These are phyloP conservation scores for Euwallacea fornicatus DNA, from an alignment of 1,140 invertebrate species.

Conservation along the genomic window DNA sequence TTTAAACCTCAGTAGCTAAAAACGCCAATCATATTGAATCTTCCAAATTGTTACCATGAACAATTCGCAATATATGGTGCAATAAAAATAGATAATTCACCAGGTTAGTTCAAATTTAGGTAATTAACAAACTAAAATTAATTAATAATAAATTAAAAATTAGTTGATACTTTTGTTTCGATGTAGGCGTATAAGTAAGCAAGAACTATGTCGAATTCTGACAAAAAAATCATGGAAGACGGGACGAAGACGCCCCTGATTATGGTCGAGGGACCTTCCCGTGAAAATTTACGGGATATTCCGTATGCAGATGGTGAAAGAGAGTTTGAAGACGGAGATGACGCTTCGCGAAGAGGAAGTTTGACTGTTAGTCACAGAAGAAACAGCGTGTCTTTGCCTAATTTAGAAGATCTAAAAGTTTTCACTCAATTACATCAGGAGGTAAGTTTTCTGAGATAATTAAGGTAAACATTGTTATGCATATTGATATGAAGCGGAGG, in stretches of 20 bases:
- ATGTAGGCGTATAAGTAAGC: no score
- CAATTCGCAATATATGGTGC: no score
- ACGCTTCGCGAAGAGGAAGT: not conserved
- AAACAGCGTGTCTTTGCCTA: conserved; percentile 49
- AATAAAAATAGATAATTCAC: no score
- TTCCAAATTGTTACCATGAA: no score
- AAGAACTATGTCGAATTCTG: no score
- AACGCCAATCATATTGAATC: no score
- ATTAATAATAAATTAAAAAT: no score
- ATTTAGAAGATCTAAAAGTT: conserved; percentile 46
- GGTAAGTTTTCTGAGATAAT: not conserved
- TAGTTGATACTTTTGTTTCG: no score
- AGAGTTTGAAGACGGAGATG: not conserved
- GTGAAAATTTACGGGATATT: conserved; percentile 30
- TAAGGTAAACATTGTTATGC: not conserved
- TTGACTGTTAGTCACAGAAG: conserved; percentile 36
- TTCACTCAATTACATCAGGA: conserved; percentile 25
- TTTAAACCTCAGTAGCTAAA: not conserved
- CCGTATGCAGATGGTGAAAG: conserved; percentile 20
- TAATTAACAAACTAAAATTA: no score
- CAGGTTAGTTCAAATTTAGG: no score
- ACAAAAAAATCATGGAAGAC: no score
- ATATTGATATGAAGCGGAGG: not conserved
- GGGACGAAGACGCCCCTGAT: conserved; percentile 33
- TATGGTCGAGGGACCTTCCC: conserved; percentile 32